These are phyloP conservation scores for Tricholaema leucomelas DNA, from an alignment of 2,113 vertebrate species.

Conservation along the genomic window DNA sequence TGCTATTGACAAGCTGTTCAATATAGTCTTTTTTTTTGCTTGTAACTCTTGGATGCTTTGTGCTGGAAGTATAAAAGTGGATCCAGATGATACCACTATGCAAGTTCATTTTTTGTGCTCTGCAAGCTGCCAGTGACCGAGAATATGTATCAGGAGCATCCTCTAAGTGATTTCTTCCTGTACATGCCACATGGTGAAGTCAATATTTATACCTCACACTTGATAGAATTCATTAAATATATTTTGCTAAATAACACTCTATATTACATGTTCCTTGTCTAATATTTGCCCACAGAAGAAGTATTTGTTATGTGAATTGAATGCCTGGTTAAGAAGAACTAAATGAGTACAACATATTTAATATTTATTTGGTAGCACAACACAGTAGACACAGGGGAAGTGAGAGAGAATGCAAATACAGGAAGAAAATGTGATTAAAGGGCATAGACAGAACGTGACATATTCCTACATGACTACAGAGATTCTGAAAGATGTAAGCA, in stretches of 20 bases:
- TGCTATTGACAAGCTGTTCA: not conserved
- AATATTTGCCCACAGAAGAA: slow-evolving; percentile 51
- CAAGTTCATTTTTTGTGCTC: not conserved
- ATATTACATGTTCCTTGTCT: slow-evolving; percentile 28
- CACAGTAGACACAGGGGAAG: not conserved
- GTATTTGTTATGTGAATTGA: slow-evolving; percentile 47
- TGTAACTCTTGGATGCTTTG: not conserved
- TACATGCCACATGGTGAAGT: not conserved
- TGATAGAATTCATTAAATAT: slow-evolving; percentile 42
- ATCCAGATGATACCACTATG: not conserved
- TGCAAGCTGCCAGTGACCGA: not conserved
- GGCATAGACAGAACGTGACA: not conserved
- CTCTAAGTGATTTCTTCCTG: slow-evolving; percentile 28
- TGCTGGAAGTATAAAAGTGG: not conserved
- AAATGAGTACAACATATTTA: slow-evolving; percentile 41
- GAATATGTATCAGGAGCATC: not conserved
- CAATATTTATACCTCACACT: slow-evolving; percentile 56
- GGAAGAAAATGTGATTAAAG: not conserved
- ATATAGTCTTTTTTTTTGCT: not conserved
- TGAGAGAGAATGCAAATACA: slow-evolving; percentile 37
- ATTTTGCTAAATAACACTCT: slow-evolving; percentile 48
- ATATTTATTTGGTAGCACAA: slow-evolving; percentile 62
- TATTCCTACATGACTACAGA: not conserved
- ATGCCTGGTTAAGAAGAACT: slow-evolving; percentile 31
- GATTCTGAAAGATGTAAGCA: not conserved